Evolutionary conservation across 1,140 invertebrate species (phyloP).

Genomic region (Parapsyche elsis): DNA sequence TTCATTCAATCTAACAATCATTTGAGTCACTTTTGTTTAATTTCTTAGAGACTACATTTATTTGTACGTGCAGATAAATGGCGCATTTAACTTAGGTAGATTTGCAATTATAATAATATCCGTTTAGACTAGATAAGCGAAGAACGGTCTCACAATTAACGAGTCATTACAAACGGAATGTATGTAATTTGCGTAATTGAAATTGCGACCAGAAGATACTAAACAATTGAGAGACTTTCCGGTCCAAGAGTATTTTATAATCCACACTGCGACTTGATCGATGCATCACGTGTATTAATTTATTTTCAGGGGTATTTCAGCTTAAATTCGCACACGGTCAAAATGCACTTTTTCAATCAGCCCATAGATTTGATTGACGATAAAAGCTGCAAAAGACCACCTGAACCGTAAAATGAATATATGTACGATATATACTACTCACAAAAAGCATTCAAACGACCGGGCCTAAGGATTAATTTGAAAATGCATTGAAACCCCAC

Average conservation of each 20-base stretch:
- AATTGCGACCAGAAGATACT: conserved; percentile 36
- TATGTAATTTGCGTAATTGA: conserved; percentile 40
- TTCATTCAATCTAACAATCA: neutral
- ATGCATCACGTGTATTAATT: neutral
- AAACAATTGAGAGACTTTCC: conserved; percentile 44
- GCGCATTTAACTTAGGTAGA: no score
- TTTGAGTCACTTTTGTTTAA: no score
- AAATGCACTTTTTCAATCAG: conserved; percentile 26
- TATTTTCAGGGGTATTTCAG: neutral
- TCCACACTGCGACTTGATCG: neutral
- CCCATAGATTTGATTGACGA: neutral
- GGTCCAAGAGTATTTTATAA: neutral
- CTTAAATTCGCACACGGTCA: neutral
- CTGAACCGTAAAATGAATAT: conserved; percentile 17
- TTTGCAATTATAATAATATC: no score
- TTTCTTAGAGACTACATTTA: no score
- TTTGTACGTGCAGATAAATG: no score
- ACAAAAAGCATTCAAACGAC: no score
- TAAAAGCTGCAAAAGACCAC: neutral
- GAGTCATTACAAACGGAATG: conserved; percentile 37
- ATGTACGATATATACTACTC: neutral
- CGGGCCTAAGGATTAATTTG: no score
- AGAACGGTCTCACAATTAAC: conserved; percentile 31
- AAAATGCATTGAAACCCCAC: no score
- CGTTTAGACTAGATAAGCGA: no score